phyloP scores from a whole-genome alignment of 2,888 invertebrate genomes.

The Watsonalla cultraria region DNA sequence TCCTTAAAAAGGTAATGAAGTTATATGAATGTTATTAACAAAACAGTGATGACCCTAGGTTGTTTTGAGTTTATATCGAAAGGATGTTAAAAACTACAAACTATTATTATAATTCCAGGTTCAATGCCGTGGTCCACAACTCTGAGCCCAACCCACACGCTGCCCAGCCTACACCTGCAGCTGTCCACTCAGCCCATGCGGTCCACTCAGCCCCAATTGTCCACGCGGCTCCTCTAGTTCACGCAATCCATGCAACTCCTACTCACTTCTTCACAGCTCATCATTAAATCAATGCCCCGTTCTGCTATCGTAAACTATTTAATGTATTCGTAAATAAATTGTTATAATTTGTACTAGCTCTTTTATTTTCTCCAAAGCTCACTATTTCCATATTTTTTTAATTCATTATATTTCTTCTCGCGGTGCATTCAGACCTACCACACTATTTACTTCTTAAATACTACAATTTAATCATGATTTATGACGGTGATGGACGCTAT shows the following conservation, averaged over 20 bases:
- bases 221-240: constrained; percentile 26
- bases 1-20: too few species aligned
- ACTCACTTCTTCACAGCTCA: constrained; percentile 43
- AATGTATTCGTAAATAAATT: constrained; percentile 39
- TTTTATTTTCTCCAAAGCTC: neutral
- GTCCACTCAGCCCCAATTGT: constrained; percentile 20
- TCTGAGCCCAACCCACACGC: constrained; percentile 54
- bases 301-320: constrained; percentile 18
- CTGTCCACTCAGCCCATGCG: constrained; percentile 17
- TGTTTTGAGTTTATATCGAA: too few species aligned
- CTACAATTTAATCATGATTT: neutral
- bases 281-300: constrained; percentile 32
- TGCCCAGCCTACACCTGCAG: constrained; percentile 34
- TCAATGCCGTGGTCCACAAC: constrained; percentile 69
- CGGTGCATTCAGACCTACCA: too few species aligned
- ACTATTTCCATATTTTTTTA: too few species aligned
- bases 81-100: too few species aligned
- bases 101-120: constrained; percentile 35
- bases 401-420: too few species aligned
- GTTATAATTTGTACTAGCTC: constrained; percentile 34
- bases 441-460: too few species aligned
- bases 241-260: constrained; percentile 31
- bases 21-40: too few species aligned
- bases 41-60: too few species aligned
- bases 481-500: too few species aligned